These are phyloP conservation scores for Podiceps cristatus DNA, from an alignment of 2,113 vertebrate genomes.

Conservation along the genomic window DNA sequence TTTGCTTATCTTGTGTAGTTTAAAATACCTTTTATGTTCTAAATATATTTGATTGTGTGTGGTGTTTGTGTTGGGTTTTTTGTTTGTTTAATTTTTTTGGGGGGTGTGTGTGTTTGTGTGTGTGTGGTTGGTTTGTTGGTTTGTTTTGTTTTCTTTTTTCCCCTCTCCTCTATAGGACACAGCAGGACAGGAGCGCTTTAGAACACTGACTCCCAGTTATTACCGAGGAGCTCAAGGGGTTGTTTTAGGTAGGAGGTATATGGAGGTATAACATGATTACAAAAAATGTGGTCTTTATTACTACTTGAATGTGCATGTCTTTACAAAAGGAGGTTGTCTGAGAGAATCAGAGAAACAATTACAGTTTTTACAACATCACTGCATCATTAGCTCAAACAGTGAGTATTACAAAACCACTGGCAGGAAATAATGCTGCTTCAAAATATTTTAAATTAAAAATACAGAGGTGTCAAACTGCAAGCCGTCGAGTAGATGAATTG, in stretches of 20 bases:
- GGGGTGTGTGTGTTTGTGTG: neutral
- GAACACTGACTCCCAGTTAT: constrained; percentile 60
- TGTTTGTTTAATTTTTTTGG: too few relatives aligned
- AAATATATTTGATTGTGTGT: neutral
- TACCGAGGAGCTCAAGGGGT: constrained; percentile 71
- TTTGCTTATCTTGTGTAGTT: neutral
- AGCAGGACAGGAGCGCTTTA: constrained; percentile 69
- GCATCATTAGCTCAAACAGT: neutral
- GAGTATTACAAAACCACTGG: neutral
- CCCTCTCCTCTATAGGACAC: constrained; percentile 39
- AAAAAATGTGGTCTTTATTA: neutral
- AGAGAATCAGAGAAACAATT: neutral
- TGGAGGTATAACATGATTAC: neutral
- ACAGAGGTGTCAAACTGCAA: neutral
- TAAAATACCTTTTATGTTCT: neutral
- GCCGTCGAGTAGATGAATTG: neutral
- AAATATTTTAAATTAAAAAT: neutral
- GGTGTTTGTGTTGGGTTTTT: too few relatives aligned
- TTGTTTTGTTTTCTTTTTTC: too few relatives aligned
- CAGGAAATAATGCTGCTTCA: neutral
- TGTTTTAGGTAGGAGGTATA: constrained; percentile 53
- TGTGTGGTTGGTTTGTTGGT: neutral
- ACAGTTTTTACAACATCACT: neutral
- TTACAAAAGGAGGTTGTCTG: neutral
- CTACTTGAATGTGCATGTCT: neutral